Base-by-base conservation (phyloP, 2,113 vertebrate species). In the Platycercus adscitus region DNA sequence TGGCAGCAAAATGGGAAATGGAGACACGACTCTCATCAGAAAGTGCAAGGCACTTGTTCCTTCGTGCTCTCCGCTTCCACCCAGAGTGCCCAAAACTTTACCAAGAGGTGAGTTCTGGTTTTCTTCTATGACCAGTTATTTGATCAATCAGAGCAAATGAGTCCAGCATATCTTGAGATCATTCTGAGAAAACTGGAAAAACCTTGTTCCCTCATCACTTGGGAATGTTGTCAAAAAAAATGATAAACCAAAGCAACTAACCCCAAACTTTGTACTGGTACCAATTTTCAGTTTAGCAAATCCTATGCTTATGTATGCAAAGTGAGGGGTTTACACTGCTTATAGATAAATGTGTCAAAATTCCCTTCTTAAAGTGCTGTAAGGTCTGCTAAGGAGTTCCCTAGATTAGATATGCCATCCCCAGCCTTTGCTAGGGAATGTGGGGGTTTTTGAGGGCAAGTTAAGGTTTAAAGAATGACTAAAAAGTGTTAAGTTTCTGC, bases 1-100 rank as follows among this genome's bases (percentile, higher is more conserved):
- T 99, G 99, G 99, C 99, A 13, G 99, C 99, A 78, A 99, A 99
- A 89, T 99, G 98, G 98, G 99, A 99, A 97, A 98, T 99, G 98
- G 99, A 99, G 98, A 99, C 99, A 72, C 96, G 95, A 3, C 93
- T 98, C 21, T 99, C 99, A 0, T 98, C 99, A n/a, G 99, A 99
- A 95, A 99, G 98, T 17, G 98, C 99, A n/a, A 98, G 99, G 81
- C 99, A 99, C 25, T 95, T 99, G 55, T 99, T 99, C 94, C 98
- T 99, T 60, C 98, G 99, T n/a, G 99, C 99, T 19, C 88, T 99
- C 72, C 99, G 99, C 81, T 99, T 99, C 97, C 99, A 99, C 92
- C 99, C 99, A 7, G 97, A 99, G 44, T 99, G 98, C 90, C 95
- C 98, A 23, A 99, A 99, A 92, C 97, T 99, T 82, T 99, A 99